A percentile compares a stretch with the other conserved stretches of the same genome.
These are phyloP conservation scores for Listronotus oregonensis DNA, from an alignment of 1,140 invertebrate genomes.

Conservation along the genomic window DNA sequence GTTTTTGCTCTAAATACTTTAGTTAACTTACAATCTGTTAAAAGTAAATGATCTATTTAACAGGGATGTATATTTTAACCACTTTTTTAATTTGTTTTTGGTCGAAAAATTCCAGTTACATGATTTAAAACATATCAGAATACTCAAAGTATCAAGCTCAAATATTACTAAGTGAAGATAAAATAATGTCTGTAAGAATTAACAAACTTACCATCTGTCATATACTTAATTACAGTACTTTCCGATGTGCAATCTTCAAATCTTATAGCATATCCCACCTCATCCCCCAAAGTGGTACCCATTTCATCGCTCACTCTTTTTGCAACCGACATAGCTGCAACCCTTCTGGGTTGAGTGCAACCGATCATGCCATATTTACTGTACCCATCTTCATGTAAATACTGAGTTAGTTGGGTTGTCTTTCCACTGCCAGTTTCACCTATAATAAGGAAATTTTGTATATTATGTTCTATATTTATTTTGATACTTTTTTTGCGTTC, in stretches of 20 bases:
- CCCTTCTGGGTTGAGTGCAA: constrained; percentile 91
- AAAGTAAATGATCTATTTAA: too few species aligned
- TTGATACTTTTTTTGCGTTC: too few species aligned
- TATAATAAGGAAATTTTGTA: constrained; percentile 54
- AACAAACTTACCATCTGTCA: constrained; percentile 92
- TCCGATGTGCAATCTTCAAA: constrained; percentile 99
- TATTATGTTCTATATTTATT: too few species aligned
- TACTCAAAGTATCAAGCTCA: too few species aligned
- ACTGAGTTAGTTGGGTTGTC: constrained; percentile 98
- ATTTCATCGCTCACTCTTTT: constrained; percentile 99
- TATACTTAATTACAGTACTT: constrained; percentile 97
- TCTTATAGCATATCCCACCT: constrained; percentile 98
- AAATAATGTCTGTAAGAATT: too few species aligned
- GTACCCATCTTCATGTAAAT: constrained; percentile 97
- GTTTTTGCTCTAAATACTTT: too few species aligned
- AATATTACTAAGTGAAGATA: too few species aligned
- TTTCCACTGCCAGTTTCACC: constrained; percentile 98
- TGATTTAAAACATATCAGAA: too few species aligned
- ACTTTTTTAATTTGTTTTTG: too few species aligned
- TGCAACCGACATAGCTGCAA: constrained; percentile 99
- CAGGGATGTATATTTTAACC: too few species aligned
- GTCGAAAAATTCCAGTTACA: too few species aligned
- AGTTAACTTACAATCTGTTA: too few species aligned
- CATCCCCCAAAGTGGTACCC: constrained; percentile 78
- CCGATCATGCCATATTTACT: constrained; percentile 93